phyloP scores from a whole-genome alignment of 2,888 invertebrate genomes.

The Ennomos erosarius region DNA sequence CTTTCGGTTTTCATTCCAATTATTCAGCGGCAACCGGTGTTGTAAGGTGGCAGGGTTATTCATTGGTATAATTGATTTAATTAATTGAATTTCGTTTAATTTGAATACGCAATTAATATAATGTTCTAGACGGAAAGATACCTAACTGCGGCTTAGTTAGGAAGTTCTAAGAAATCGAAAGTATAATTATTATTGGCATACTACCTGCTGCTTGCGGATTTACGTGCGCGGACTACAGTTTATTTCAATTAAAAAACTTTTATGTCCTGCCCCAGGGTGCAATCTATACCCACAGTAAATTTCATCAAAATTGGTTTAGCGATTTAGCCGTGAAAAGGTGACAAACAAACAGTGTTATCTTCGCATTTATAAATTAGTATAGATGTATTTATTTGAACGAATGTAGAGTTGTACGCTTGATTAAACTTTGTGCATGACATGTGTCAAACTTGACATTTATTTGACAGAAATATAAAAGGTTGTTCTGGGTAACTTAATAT shows the following conservation, averaged over 20 bases:
- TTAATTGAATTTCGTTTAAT: constrained; percentile 56
- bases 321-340: no score
- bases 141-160: constrained; percentile 28
- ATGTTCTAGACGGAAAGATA: constrained; percentile 47
- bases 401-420: constrained; percentile 1
- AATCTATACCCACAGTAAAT: no score
- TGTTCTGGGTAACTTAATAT: no score
- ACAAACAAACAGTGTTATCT: no score
- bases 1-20: constrained; percentile 32
- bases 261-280: no score
- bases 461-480: no score
- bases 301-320: no score
- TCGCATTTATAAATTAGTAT: no score
- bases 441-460: neutral
- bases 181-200: neutral
- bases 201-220: no score
- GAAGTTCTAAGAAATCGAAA: constrained; percentile 22
- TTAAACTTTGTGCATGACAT: constrained; percentile 10
- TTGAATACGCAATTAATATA: constrained; percentile 53
- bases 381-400: no score
- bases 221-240: no score
- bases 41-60: constrained; percentile 48
- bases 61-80: constrained; percentile 54
- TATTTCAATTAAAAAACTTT: no score
- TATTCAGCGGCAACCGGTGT: constrained; percentile 27